These are phyloP conservation scores for Enteromius argenteus DNA, from an alignment of 2,797 vertebrate genomes.

Conservation along the genomic window DNA sequence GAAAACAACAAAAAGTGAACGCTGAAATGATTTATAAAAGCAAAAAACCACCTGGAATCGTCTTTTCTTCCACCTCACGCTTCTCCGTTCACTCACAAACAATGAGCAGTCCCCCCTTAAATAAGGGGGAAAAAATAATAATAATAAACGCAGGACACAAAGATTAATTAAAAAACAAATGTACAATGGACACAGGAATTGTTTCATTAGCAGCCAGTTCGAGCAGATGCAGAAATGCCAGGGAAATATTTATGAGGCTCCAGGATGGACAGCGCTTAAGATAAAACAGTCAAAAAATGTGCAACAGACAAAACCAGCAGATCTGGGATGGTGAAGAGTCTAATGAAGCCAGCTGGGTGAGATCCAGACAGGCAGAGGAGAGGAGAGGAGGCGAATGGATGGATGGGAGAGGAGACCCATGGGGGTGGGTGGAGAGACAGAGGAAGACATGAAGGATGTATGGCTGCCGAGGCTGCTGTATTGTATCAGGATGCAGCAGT, in stretches of 20 bases:
- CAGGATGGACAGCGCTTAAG: conserved; percentile 83
- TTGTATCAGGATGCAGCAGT: conserved; percentile 87
- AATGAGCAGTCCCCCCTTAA: conserved; percentile 70
- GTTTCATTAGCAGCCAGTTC: conserved; percentile 85
- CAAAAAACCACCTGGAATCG: conserved; percentile 6
- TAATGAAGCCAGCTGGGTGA: conserved; percentile 88
- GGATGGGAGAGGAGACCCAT: conserved; percentile 62
- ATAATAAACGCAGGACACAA: conserved; percentile 77
- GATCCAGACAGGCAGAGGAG: conserved; percentile 83
- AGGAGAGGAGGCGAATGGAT: conserved; percentile 69
- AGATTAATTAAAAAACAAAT: conserved; percentile 83
- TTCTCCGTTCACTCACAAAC: conserved; percentile 71
- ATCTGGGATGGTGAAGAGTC: conserved; percentile 82
- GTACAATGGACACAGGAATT: conserved; percentile 81
- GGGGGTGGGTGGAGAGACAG: conserved; percentile 58
- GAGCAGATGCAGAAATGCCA: conserved; percentile 79
- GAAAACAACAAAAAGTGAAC: conserved; percentile 10
- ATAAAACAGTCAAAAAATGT: conserved; percentile 86
- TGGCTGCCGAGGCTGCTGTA: conserved; percentile 81
- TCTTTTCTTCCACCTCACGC: conserved; percentile 71
- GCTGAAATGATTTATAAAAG: conserved; percentile 10
- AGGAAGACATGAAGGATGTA: conserved; percentile 84
- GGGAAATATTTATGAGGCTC: conserved; percentile 83
- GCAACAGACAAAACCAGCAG: conserved; percentile 83
- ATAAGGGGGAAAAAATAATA: conserved; percentile 39